Evolutionary conservation across 2,888 invertebrate genomes (phyloP), one percentile per base, ranked within the genome.

Genomic region (Yponomeuta malinellus): DNA sequence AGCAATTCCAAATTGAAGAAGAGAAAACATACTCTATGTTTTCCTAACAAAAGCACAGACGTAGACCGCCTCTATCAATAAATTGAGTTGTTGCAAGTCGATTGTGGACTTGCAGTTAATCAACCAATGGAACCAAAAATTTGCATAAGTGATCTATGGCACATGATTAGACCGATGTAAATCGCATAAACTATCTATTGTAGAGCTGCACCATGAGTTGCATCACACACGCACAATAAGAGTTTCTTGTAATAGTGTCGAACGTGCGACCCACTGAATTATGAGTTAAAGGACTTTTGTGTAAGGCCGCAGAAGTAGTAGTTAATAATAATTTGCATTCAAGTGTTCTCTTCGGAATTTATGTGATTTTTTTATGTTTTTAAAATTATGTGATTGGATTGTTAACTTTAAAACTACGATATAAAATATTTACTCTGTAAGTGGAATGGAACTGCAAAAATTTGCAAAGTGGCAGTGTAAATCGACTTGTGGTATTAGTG

Each of bases 81-180:
- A 81, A 83, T 84, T 81, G 81, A 76, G 78, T 78, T 81, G 80
- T 81, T 76, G 77, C 74, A 75, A 75, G 72, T 73, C 73, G 71
- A 75, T 76, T 75, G 76, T 73, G 73, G 74, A 75, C 52, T 43
- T 73, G 70, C 63, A 67, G 52, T 71, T 68, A 72, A 72, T 71
- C 71, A 71, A 71, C 68, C 52, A 68, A 37, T 31, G 67, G 68
- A 37, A 64, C 63, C 71, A 73, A 48, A 43, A 66, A 82, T 86
- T 86, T 81, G 79, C 82, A 81, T 83, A 81, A 82, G 76, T 84
- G 82, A 85, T 85, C 74, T 80, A 84, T 78, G 75, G 76, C 75
- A 80, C 74, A 81, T 82, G 76, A 81, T 79, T 81, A 79, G 71
- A 77, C 77, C 71, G 72, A 77, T 77, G 72, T 74, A 74, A 72